A percentile compares a stretch with the other conserved stretches of the same genome.
phyloP scores from a whole-genome alignment of 2,888 invertebrate species.

The Diarsia brunnea region DNA sequence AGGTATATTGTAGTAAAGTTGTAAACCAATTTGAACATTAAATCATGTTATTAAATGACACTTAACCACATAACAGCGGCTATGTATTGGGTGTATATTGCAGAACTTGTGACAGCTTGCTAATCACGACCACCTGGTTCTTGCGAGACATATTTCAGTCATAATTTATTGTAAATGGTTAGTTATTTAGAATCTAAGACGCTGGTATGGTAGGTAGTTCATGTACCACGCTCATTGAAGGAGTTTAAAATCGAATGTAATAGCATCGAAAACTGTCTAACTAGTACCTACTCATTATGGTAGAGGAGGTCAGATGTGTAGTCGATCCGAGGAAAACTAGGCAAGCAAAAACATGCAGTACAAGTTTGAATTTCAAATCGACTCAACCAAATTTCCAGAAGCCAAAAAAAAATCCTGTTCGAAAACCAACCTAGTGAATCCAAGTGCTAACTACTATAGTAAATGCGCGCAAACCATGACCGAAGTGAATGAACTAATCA shows the following conservation, averaged over 20 bases:
- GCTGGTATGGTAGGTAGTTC: background rate
- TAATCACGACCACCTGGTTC: conserved; percentile 24
- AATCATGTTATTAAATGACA: conserved; percentile 17
- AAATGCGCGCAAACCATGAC: conserved; percentile 51
- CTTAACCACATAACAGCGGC: conserved; percentile 8
- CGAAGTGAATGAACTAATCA: conserved; percentile 57
- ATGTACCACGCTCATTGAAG: background rate
- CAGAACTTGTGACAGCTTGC: conserved; percentile 30
- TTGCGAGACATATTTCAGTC: background rate
- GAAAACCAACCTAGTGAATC: conserved; percentile 31
- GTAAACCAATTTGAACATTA: conserved; percentile 20
- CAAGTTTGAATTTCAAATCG: background rate
- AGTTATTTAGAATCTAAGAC: background rate
- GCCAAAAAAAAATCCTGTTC: conserved; percentile 14
- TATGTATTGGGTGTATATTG: conserved; percentile 24
- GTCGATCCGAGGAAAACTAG: background rate
- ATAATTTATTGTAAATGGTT: background rate
- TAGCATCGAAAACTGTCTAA: no score
- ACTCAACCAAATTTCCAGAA: conserved; percentile 2
- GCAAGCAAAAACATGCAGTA: background rate
- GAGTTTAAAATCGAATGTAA: no score
- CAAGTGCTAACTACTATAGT: conserved; percentile 12
- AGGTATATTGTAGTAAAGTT: conserved; percentile 12
- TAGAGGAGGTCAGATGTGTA: no score
- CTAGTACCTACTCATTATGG: no score